Conservation (phyloP, 2,113 vertebrate species). For the Tetraodon nigroviridis region DNA sequence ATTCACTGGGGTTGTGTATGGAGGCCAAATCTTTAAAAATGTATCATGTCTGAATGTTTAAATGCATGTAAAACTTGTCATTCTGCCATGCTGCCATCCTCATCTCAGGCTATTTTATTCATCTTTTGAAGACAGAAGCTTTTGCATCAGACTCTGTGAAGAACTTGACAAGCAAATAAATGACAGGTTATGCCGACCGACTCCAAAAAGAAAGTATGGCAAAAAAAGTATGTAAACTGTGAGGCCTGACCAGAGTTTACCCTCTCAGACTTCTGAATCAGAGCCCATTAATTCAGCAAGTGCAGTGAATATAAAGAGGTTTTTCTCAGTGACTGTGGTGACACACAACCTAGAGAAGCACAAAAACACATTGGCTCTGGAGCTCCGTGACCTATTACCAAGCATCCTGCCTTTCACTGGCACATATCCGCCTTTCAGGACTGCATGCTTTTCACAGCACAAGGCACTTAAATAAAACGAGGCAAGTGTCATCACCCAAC, state of each 20-base stretch:
- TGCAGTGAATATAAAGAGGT: constrained; percentile 15
- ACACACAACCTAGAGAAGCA: constrained; percentile 16
- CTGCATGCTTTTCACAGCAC: not conserved
- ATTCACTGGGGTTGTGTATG: too few relatives aligned
- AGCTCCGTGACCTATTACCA: constrained; percentile 10
- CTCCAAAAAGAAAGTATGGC: constrained; percentile 9
- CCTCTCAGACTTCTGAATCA: constrained; percentile 17
- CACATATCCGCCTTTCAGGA: constrained; percentile 20
- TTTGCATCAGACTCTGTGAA: too few relatives aligned
- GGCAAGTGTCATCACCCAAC: too few relatives aligned
- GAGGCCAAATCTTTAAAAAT: too few relatives aligned
- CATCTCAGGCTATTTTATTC: too few relatives aligned
- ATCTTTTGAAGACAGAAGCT: too few relatives aligned
- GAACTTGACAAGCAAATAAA: not conserved
- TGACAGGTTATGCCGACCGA: constrained; percentile 16
- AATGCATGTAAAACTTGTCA: too few relatives aligned
- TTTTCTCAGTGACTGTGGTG: constrained; percentile 9
- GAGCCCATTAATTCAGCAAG: constrained; percentile 30
- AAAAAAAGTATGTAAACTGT: constrained; percentile 12
- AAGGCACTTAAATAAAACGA: too few relatives aligned
- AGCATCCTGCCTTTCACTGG: not conserved
- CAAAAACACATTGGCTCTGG: constrained; percentile 12
- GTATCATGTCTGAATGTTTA: too few relatives aligned
- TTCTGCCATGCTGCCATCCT: too few relatives aligned
- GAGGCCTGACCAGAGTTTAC: constrained; percentile 26